phyloP scores from a whole-genome alignment of 1,140 invertebrate species.

The Protaetia brevitarsis region DNA sequence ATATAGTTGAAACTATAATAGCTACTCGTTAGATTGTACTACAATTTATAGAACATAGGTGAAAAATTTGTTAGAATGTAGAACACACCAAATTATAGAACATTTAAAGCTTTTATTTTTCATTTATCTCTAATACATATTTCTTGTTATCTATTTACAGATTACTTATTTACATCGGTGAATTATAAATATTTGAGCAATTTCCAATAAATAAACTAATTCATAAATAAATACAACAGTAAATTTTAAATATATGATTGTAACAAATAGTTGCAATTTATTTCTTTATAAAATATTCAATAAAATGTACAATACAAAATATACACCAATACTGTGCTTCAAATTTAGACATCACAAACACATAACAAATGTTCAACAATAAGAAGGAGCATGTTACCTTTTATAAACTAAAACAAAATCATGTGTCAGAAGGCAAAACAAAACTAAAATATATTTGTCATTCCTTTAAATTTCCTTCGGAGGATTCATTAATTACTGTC shows the following conservation, averaged over 20 bases:
- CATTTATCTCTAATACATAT: background rate
- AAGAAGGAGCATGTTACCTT: background rate
- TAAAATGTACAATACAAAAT: slow-evolving; percentile 19
- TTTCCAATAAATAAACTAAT: background rate
- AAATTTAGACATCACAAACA: background rate
- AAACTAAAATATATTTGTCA: slow-evolving; percentile 19
- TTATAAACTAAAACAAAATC: background rate
- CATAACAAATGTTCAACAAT: background rate
- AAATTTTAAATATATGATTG: background rate
- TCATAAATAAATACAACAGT: slow-evolving; percentile 6
- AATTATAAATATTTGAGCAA: background rate
- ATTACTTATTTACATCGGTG: background rate
- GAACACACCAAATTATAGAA: background rate
- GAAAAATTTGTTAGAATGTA: background rate
- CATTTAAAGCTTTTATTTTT: slow-evolving; percentile 11
- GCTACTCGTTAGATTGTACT: too few species aligned
- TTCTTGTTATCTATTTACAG: background rate
- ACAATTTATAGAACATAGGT: background rate
- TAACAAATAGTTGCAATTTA: background rate
- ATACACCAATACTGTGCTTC: background rate
- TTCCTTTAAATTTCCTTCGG: background rate
- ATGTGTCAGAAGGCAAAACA: background rate
- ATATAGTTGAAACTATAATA: too few species aligned
- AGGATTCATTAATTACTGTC: background rate
- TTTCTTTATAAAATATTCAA: slow-evolving; percentile 8